Percentiles rank a stretch among this genome's conserved stretches.
Evolutionary conservation across 2,797 vertebrate species (phyloP).

Genomic region (Alectoris magna): DNA sequence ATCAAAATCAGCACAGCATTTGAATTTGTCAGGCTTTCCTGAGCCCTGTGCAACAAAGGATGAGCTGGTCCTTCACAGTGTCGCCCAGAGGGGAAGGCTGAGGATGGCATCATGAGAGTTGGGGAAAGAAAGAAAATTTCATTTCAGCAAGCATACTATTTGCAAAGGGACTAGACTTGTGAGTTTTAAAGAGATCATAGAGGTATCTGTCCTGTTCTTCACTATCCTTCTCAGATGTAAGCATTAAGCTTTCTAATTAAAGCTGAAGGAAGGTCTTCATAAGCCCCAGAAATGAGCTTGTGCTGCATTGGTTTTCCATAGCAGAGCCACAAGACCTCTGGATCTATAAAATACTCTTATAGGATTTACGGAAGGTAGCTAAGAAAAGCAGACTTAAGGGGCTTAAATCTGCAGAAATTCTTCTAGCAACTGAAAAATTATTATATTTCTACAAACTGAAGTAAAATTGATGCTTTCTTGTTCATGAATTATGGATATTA

Average conservation of each 20-base stretch:
- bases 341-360: not conserved
- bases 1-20: not conserved
- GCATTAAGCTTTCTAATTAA: not conserved
- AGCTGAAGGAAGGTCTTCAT: not conserved
- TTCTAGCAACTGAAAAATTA: not conserved
- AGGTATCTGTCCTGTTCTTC: not conserved
- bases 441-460: not conserved
- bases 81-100: not conserved
- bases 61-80: too few species aligned
- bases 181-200: not conserved
- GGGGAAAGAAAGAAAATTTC: not conserved
- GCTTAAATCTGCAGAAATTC: not conserved
- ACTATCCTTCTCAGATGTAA: not conserved
- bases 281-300: not conserved
- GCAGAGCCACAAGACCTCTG: not conserved
- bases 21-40: not conserved
- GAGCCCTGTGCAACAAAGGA: not conserved
- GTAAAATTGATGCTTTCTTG: not conserved
- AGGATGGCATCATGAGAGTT: fast-evolving
- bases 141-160: not conserved
- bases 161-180: not conserved
- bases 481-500: not conserved
- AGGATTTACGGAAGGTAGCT: not conserved
- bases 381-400: not conserved
- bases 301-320: not conserved